Base-by-base conservation (phyloP, 2,888 invertebrate species). In the Microdon myrmicae region DNA sequence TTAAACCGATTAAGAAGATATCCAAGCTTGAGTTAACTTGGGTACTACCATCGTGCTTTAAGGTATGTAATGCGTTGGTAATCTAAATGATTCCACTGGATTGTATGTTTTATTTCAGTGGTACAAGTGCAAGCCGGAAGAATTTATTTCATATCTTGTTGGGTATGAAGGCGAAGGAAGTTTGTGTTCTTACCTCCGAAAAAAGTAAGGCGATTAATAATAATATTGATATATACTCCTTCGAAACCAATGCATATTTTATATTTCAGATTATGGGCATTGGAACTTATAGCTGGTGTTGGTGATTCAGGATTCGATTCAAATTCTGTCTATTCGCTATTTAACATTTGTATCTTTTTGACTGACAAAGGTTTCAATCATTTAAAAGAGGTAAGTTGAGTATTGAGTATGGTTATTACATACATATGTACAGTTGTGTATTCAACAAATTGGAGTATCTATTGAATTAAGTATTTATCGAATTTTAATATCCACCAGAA, bases 161-260 rank as follows among this genome's bases (percentile, higher is more conserved):
- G 92, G 91, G 0, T 90, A 94, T 76, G 94, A 96, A 77, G 94
- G 94, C 1, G 86, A 86, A 71, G 92, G 92, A 48, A 92, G 92
- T 68, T 79, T 94, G n/a, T 84, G 90, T 2, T 87, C 90, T 0
- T 90, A 88, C 73, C 80, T 94, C 13, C 84, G 88, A 51, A 86
- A 87, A 71, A 89, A 87, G 87, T 87, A 74, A 78, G 61, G 32
- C 32, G 6, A 5, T 13, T 22, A 3, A 7, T 2, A 6, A 20
- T 8, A 3, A 44, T 22, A 17, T 13, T 7, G 6, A 32, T 41
- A 2, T n/a, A 2, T 25, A 10, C 4, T 10, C 10, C 4, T 19
- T 29, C 16, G 5, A 26, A 13, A 13, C 3, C 22, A 25, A 28
- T 7, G 6, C n/a, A 6, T 13, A 8, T 16, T 12, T 39, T 37